These are phyloP conservation scores for rat (Rattus norvegicus) DNA, from an alignment of 2,113 vertebrate genomes.

Conservation along the genomic window GRCr8 NC_086032.1:13796501-13797000, in stretches of 20 bases:
- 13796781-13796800: background rate
- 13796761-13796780: background rate
- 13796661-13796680: background rate
- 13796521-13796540: constrained; percentile 93
- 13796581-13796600: constrained; percentile 99
- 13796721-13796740: background rate
- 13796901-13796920: constrained; percentile 15
- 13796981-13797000: constrained; percentile 32
- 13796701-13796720: background rate
- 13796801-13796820: background rate
- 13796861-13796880: background rate
- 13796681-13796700: background rate
- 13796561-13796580: constrained; percentile 98
- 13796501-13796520: constrained; percentile 99
- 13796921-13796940: background rate
- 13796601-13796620: constrained; percentile 99
- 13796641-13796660: constrained; percentile 40
- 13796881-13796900: background rate
- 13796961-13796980: constrained; percentile 7
- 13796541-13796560: constrained; percentile 98
- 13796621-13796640: constrained; percentile 82
- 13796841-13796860: background rate
- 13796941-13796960: constrained; percentile 48
- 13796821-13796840: background rate
- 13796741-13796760: background rate